Percentiles rank a stretch among this genome's conserved stretches.
Conservation (phyloP, 2,113 vertebrate species). For the Piaya cayana region DNA sequence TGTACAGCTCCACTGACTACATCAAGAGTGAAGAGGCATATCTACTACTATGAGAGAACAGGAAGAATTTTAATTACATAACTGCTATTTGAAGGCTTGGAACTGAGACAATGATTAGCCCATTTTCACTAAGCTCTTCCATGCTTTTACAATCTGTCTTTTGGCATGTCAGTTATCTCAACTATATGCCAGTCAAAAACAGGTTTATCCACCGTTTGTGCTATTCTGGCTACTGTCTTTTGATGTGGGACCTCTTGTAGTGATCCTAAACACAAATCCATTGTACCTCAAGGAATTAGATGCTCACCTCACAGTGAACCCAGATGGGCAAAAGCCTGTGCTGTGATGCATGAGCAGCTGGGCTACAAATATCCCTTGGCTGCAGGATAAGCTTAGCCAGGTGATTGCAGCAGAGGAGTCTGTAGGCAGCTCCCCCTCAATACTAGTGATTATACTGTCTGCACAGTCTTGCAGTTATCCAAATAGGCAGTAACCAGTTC, state of each 20-base stretch:
- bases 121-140: neutral
- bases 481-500: neutral
- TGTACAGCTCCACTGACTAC: neutral
- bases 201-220: neutral
- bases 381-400: neutral
- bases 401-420: neutral
- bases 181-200: neutral
- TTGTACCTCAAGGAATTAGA: neutral
- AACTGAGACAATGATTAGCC: neutral
- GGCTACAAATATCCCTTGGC: neutral
- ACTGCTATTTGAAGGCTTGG: neutral
- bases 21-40: neutral
- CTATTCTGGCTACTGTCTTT: neutral
- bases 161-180: neutral
- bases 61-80: neutral
- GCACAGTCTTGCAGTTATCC: neutral
- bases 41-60: neutral
- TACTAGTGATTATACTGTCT: too few relatives aligned
- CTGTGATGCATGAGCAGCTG: rapidly evolving
- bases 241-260: neutral
- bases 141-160: neutral
- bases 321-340: too few relatives aligned
- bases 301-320: neutral
- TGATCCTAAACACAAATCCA: neutral
- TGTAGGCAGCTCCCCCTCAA: too few relatives aligned